Conservation (phyloP, 2,797 vertebrate species). For the Vireo griseus region DNA sequence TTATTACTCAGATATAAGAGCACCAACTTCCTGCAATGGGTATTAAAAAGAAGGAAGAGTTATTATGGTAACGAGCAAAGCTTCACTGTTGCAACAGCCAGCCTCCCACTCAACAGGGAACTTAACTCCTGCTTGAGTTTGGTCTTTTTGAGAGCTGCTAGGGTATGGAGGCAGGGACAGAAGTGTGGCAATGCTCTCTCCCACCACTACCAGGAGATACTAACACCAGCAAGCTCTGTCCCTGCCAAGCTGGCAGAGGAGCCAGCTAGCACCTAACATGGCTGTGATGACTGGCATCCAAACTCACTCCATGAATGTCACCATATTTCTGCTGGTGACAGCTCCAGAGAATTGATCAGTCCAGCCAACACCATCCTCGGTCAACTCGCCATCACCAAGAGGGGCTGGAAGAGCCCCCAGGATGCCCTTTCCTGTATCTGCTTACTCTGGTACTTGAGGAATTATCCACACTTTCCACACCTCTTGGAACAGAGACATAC, state of each 20-base stretch:
- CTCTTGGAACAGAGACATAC: neutral
- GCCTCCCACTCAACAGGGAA: neutral
- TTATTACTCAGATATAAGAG: neutral
- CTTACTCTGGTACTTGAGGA: neutral
- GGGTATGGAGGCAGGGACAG: neutral
- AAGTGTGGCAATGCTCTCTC: neutral
- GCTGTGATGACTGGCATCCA: neutral
- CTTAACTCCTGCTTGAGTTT: neutral
- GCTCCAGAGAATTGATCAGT: neutral
- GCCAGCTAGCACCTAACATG: neutral
- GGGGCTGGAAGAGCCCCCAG: neutral
- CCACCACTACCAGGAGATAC: neutral
- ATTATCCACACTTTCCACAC: neutral
- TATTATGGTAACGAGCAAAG: neutral
- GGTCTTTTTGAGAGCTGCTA: neutral
- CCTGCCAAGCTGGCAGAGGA: neutral
- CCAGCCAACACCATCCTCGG: accelerated
- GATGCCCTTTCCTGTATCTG: neutral
- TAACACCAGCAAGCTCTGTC: neutral
- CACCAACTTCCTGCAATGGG: neutral
- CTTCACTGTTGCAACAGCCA: neutral
- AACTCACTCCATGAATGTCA: neutral
- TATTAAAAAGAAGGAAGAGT: neutral
- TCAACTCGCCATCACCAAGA: accelerated
- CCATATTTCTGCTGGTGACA: neutral